Evolutionary conservation across 2,888 invertebrate genomes (phyloP).

Genomic region (Thysanoteuthis rhombus): DNA sequence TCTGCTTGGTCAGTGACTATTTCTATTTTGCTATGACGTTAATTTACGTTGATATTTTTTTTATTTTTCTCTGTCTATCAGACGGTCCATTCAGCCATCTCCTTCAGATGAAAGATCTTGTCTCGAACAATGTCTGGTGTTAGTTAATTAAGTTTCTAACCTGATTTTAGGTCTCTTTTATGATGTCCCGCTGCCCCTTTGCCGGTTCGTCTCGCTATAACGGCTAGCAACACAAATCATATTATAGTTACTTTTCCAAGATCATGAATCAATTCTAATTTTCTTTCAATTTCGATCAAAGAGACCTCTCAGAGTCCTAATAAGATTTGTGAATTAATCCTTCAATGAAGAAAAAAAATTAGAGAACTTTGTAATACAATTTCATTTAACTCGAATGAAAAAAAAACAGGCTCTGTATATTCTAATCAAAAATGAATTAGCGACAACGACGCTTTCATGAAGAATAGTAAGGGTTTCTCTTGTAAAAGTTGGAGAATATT

Average conservation of each 20-base stretch:
- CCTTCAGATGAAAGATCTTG: neutral
- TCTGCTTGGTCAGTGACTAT: too few relatives aligned
- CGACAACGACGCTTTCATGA: too few relatives aligned
- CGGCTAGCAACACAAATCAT: neutral
- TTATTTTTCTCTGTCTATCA: neutral
- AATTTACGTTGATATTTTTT: too few relatives aligned
- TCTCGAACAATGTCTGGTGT: neutral
- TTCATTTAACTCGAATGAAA: too few relatives aligned
- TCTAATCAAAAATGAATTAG: too few relatives aligned
- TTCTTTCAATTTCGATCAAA: neutral
- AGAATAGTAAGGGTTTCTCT: too few relatives aligned
- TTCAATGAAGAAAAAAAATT: neutral
- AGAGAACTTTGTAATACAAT: too few relatives aligned
- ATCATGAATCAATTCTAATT: neutral
- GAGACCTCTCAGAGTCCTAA: neutral
- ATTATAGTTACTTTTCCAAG: neutral
- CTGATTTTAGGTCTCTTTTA: neutral
- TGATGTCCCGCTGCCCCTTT: neutral
- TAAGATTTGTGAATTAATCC: neutral
- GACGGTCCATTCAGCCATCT: neutral
- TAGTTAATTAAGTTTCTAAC: neutral
- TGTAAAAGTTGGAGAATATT: too few relatives aligned
- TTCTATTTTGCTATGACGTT: too few relatives aligned
- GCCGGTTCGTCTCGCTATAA: neutral
- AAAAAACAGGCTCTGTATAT: too few relatives aligned